These are phyloP conservation scores for Acanthococcus lagerstroemiae DNA, from an alignment of 2,888 invertebrate genomes.

Conservation along the genomic window DNA sequence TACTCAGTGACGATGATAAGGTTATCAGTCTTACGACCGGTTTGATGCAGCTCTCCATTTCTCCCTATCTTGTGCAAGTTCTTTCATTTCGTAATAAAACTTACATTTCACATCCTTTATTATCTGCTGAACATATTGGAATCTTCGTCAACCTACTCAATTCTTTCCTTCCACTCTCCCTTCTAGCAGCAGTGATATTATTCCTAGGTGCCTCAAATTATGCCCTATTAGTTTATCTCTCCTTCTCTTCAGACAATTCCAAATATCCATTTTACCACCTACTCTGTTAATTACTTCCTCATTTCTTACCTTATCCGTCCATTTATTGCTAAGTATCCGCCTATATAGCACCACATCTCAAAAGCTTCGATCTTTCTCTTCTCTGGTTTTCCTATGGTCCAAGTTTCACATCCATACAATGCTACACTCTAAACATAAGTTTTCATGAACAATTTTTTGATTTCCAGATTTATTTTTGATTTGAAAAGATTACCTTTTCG, in stretches of 20 bases:
- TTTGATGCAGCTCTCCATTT: no score
- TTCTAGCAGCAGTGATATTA: not conserved
- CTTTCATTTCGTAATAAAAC: not conserved
- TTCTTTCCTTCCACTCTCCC: not conserved
- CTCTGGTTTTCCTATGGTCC: slow-evolving; percentile 10
- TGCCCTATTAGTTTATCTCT: slow-evolving; percentile 17
- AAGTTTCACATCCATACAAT: slow-evolving; percentile 16
- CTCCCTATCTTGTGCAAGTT: not conserved
- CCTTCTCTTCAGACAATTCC: slow-evolving; percentile 2
- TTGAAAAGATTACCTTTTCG: not conserved
- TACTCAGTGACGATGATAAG: no score
- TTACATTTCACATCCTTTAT: not conserved
- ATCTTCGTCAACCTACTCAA: not conserved
- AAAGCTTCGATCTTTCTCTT: slow-evolving; percentile 18
- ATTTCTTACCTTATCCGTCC: slow-evolving; percentile 19
- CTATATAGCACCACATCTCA: slow-evolving; percentile 22
- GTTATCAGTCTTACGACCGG: not conserved
- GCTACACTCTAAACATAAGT: slow-evolving; percentile 20
- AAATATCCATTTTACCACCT: slow-evolving; percentile 1
- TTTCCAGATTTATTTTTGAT: not conserved
- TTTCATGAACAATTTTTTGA: not conserved
- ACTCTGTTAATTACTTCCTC: slow-evolving; percentile 21
- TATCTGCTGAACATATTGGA: not conserved
- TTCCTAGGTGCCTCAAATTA: slow-evolving; percentile 1
- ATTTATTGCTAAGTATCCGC: slow-evolving; percentile 12